Conservation (phyloP, 1,140 invertebrate species). For the Solenopsis invicta region DNA sequence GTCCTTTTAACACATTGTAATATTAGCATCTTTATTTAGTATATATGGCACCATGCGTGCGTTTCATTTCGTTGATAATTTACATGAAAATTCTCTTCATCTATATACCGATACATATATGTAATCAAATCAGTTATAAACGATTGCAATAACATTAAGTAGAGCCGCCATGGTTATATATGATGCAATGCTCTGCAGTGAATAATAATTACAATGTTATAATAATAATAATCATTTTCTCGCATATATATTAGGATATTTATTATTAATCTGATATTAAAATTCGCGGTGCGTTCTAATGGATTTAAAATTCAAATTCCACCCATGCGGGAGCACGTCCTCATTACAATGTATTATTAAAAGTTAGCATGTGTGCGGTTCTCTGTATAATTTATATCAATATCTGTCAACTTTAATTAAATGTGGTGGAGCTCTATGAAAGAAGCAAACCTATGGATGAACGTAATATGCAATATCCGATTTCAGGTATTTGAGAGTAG, state of each 20-base stretch:
- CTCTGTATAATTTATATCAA: constrained; percentile 12
- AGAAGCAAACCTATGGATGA: constrained; percentile 7
- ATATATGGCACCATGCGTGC: background rate
- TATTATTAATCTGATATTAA: constrained; percentile 59
- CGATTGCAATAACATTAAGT: constrained; percentile 58
- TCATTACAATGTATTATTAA: constrained; percentile 62
- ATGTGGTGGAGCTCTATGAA: constrained; percentile 1
- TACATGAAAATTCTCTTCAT: constrained; percentile 54
- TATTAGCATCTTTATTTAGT: constrained; percentile 37
- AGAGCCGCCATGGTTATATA: constrained; percentile 6
- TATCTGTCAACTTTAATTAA: constrained; percentile 47
- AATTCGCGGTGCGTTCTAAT: constrained; percentile 48
- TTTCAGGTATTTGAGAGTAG: constrained; percentile 26
- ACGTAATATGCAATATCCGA: constrained; percentile 13
- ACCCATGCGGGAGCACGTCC: background rate
- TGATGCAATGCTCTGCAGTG: constrained; percentile 19
- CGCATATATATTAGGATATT: constrained; percentile 51
- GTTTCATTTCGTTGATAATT: constrained; percentile 47
- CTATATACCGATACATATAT: constrained; percentile 7
- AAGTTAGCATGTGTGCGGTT: constrained; percentile 1
- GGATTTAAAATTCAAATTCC: constrained; percentile 64
- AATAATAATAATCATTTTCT: constrained; percentile 54
- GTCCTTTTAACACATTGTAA: constrained; percentile 1
- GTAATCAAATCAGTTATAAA: constrained; percentile 42
- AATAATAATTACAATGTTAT: constrained; percentile 52